Base-by-base conservation (phyloP, 2,888 invertebrate species). In the Eilema griseolum region DNA sequence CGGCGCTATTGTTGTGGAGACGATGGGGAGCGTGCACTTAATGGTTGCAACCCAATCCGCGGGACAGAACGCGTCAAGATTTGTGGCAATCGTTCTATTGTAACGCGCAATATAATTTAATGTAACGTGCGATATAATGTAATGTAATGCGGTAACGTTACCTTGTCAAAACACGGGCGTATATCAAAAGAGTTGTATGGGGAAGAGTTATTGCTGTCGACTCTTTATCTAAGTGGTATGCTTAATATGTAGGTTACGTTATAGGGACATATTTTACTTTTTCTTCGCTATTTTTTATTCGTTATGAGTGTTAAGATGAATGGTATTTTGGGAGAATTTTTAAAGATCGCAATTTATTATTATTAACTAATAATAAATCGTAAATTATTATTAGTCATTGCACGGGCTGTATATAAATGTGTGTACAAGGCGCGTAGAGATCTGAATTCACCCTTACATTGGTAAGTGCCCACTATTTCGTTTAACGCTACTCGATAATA, bases 11-110 rank as follows among this genome's bases (percentile, higher is more conserved):
- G 81, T 81, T 66, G 74, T 56, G 31, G 62, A 71, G 82, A 83
- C 81, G 83, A 78, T 83, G 78, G 82, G 76, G 74, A 81, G 79
- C 63, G 66, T 66, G 66, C 72, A 72, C 72, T 72, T 69, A 72
- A 66, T 46, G 66, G 61, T 66, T 62, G 61, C 63, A 52, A 37
- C 26, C 26, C 61, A 56, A 56, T 59, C 61, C 28, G 16, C 68
- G 65, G 37, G 24, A 67, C 63, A 59, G 24, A 63, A 33, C 52
- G 33, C 63, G 46, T 7, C 56, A 59, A 24, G n/a, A 67, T 63
- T 59, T 70, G 57, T 62, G 41, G 28, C 61, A 56, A 26, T 61
- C 52, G 46, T 57, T 66, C 41, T 60, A 57, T 56, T 64, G n/a
- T 71, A 62, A 71, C n/a, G 46, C 37, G 33, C 67, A 68, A 70